phyloP scores from a whole-genome alignment of 2,888 invertebrate genomes.

The Folsomia candida region DNA sequence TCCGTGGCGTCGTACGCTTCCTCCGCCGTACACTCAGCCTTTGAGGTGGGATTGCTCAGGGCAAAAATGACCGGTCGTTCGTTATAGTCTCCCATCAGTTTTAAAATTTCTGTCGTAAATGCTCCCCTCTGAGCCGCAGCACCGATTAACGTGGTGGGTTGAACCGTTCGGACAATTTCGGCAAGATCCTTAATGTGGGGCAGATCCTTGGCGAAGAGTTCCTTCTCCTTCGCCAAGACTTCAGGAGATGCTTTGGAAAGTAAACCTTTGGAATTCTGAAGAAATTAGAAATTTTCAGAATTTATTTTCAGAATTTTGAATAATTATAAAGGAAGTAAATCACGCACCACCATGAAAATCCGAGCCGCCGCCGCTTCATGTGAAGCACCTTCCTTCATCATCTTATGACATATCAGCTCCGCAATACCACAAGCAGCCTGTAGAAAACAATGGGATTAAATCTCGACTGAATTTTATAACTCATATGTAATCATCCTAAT shows the following conservation, averaged over 20 bases:
- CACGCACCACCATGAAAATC: constrained; percentile 65
- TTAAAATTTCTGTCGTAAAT: constrained; percentile 83
- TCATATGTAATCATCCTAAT: background rate
- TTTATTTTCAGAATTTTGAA: no score
- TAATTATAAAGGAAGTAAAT: background rate
- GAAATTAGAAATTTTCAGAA: background rate
- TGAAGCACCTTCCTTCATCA: constrained; percentile 78
- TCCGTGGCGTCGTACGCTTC: constrained; percentile 80
- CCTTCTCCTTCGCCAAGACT: constrained; percentile 73
- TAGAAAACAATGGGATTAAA: background rate
- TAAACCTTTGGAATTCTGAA: constrained; percentile 82
- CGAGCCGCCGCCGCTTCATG: constrained; percentile 72
- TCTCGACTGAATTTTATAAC: background rate
- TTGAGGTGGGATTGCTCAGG: constrained; percentile 94
- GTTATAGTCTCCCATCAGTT: constrained; percentile 11
- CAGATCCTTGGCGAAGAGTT: constrained; percentile 74
- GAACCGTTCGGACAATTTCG: constrained; percentile 75
- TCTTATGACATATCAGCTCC: constrained; percentile 84
- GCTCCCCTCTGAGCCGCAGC: constrained; percentile 91
- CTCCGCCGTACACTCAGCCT: constrained; percentile 99
- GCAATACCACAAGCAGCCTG: constrained; percentile 93
- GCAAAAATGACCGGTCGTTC: constrained; percentile 92
- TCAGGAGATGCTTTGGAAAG: constrained; percentile 79
- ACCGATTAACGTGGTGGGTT: constrained; percentile 89
- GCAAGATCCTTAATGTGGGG: constrained; percentile 72